These are phyloP conservation scores for Dysdera silvatica DNA, from an alignment of 1,140 invertebrate genomes.

Conservation along the genomic window DNA sequence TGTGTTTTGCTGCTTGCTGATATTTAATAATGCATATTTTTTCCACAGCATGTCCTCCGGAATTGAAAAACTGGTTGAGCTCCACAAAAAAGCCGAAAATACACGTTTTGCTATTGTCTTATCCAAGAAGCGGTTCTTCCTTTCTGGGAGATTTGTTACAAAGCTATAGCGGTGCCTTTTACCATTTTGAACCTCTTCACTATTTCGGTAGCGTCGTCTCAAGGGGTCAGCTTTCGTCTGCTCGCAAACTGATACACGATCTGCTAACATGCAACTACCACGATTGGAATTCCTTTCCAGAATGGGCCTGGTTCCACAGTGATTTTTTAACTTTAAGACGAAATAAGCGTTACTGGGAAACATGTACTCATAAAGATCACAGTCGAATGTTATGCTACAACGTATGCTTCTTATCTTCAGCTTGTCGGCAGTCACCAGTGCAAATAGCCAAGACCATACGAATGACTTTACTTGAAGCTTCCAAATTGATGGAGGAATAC, in stretches of 20 bases:
- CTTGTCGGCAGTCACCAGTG: constrained; percentile 17
- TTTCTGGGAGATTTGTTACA: constrained; percentile 76
- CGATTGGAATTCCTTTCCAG: constrained; percentile 21
- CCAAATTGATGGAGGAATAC: constrained; percentile 12
- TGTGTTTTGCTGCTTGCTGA: background rate
- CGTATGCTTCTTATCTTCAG: constrained; percentile 17
- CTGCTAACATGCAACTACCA: constrained; percentile 23
- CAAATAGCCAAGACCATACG: constrained; percentile 28
- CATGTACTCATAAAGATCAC: constrained; percentile 17
- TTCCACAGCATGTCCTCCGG: constrained; percentile 15
- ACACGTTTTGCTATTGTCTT: constrained; percentile 54
- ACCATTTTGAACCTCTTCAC: constrained; percentile 74
- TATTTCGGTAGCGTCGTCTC: constrained; percentile 26
- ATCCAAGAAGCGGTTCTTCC: constrained; percentile 79
- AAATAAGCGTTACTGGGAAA: constrained; percentile 24
- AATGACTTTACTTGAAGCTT: constrained; percentile 16
- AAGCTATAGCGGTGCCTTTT: constrained; percentile 70
- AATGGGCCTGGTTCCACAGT: constrained; percentile 26
- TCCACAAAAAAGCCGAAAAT: constrained; percentile 14
- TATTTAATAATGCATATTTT: background rate
- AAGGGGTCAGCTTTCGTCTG: constrained; percentile 6
- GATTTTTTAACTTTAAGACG: constrained; percentile 22
- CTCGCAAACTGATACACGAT: constrained; percentile 17
- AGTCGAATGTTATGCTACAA: constrained; percentile 24
- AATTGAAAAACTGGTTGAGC: constrained; percentile 9